Conservation (phyloP, 2,888 invertebrate genomes). For the Oegoconia quadripuncta region DNA sequence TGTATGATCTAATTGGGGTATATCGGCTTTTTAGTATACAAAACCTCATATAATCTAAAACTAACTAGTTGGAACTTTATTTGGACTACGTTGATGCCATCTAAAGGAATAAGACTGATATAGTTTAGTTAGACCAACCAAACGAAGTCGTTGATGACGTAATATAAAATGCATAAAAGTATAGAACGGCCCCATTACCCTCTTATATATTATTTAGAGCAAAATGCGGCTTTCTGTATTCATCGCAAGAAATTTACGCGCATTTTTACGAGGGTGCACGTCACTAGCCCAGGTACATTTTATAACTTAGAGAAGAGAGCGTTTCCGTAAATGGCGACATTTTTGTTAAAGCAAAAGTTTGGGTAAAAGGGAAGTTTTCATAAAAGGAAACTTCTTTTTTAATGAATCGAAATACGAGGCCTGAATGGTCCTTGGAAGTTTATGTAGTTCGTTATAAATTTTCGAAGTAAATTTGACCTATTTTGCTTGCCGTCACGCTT, state of each 20-base stretch:
- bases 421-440: constrained; percentile 1
- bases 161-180: no score
- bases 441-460: constrained; percentile 4
- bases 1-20: no score
- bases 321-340: constrained; percentile 5
- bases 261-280: constrained; percentile 11
- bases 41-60: no score
- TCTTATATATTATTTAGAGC: constrained; percentile 13
- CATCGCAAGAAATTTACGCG: constrained; percentile 13
- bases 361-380: constrained; percentile 3
- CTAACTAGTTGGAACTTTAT: no score
- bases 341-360: not conserved
- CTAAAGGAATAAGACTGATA: no score
- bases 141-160: no score
- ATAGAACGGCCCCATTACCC: constrained; percentile 3
- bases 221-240: constrained; percentile 15
- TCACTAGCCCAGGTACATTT: constrained; percentile 12
- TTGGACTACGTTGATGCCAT: no score
- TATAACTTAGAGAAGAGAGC: constrained; percentile 9
- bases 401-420: constrained; percentile 7
- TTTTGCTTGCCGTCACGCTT: no score
- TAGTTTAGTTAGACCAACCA: no score
- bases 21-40: no score
- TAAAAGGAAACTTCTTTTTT: not conserved
- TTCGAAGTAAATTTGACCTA: not conserved